Base-by-base conservation (phyloP, 2,113 vertebrate genomes). In the Syrmaticus mikado region DNA sequence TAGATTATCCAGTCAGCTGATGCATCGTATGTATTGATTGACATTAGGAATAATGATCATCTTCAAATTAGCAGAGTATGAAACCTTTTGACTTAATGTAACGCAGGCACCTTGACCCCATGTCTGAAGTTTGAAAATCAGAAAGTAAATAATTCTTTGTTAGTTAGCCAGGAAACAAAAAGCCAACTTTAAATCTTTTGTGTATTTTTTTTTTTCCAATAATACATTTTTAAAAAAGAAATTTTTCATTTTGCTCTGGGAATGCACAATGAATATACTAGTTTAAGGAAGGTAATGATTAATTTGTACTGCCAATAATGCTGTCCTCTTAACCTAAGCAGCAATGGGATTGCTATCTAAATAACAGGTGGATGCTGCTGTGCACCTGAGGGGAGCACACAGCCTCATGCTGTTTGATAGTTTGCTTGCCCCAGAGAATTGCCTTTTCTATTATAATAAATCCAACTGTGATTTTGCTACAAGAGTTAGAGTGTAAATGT, bases 371-470 rank as follows among this genome's bases (percentile, higher is more conserved):
- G 57, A 16, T n/a, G 73, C n/a, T 45, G 38, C 30, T 45, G 41
- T 4, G 38, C 34, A 7, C 62, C 55, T 77, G 60, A 75, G 64
- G 68, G 55, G 18, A 40, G 58, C 53, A 11, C 24, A 3, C 13
- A 60, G 52, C 74, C 82, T 74, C 53, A 22, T 76, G 2, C 38
- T 61, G 43, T 81, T 72, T 46, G 91, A 84, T 82, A 89, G 57
- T 53, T 70, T 92, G 77, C 43, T 55, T 88, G 66, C 86, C 55
- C 71, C 70, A 74, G 70, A 80, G 80, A 92, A 81, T 85, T 90
- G 64, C 53, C 45, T 94, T 93, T 84, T 77, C 66, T 71, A 46
- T 92, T 74, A 58, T 74, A 94, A 93, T 87, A 85, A 92, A 92
- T 82, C 93, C 87, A 83, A 73, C 84, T 81, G 74, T 74, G 70